Conservation (phyloP, 2,797 vertebrate species). For the Hozukius guyotensis region DNA sequence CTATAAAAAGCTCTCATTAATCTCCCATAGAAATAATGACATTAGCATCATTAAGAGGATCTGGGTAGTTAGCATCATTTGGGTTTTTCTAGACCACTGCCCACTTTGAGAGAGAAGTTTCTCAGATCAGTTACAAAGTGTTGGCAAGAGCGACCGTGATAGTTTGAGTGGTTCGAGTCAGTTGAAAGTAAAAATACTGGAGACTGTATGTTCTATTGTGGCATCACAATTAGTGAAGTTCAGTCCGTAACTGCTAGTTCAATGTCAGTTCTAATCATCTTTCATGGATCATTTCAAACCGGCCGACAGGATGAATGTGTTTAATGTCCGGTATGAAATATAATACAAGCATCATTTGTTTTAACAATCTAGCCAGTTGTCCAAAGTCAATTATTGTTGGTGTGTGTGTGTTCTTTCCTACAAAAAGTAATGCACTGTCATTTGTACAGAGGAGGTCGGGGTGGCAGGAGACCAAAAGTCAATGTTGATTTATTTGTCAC, state of each 20-base stretch:
- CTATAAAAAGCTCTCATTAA: conserved; percentile 76
- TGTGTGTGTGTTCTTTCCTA: not conserved
- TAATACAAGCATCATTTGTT: conserved; percentile 1
- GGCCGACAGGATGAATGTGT: not conserved
- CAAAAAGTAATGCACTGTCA: no score
- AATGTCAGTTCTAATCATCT: conserved; percentile 1
- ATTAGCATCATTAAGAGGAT: conserved; percentile 75
- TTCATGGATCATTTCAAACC: conserved; percentile 4
- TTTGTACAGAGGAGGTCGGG: no score
- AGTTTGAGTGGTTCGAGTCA: not conserved
- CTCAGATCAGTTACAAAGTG: not conserved
- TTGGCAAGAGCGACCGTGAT: not conserved
- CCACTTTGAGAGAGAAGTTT: conserved; percentile 24
- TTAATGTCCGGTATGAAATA: not conserved
- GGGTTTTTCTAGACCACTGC: conserved; percentile 36
- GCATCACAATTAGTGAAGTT: not conserved
- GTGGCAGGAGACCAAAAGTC: no score
- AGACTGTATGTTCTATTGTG: not conserved
- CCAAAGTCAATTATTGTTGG: not conserved
- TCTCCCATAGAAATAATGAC: conserved; percentile 68
- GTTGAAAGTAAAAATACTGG: not conserved
- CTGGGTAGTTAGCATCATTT: conserved; percentile 49
- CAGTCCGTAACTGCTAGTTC: not conserved
- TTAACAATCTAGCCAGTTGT: not conserved
- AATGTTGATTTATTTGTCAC: no score